These are phyloP conservation scores for Bembecia ichneumoniformis DNA, from an alignment of 2,888 invertebrate species.

Conservation along the genomic window DNA sequence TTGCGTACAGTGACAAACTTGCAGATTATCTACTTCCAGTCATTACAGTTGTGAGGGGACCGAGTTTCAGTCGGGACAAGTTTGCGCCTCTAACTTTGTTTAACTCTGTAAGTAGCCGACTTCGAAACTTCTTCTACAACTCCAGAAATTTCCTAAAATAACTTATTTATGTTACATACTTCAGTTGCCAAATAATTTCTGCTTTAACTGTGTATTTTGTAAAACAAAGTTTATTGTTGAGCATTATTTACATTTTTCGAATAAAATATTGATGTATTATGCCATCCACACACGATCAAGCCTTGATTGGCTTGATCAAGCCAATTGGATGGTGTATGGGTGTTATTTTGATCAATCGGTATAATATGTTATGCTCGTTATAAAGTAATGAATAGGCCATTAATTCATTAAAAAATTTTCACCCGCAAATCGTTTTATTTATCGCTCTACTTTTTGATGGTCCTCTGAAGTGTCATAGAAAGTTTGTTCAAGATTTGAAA, in stretches of 20 bases:
- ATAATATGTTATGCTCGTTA: too few species aligned
- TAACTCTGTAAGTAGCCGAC: slow-evolving; percentile 26
- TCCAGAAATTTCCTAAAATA: background rate
- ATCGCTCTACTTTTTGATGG: slow-evolving; percentile 24
- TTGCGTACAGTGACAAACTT: slow-evolving; percentile 46
- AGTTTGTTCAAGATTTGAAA: slow-evolving; percentile 47
- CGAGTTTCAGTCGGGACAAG: slow-evolving; percentile 37
- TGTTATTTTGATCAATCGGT: too few species aligned
- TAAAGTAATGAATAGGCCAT: too few species aligned
- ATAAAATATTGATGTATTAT: too few species aligned
- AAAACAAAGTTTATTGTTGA: too few species aligned
- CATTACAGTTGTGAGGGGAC: slow-evolving; percentile 50
- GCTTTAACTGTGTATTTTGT: background rate
- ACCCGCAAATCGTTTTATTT: background rate
- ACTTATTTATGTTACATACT: background rate
- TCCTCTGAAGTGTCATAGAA: slow-evolving; percentile 34
- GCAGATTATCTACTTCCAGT: slow-evolving; percentile 51
- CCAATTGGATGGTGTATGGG: too few species aligned
- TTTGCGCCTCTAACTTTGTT: slow-evolving; percentile 39
- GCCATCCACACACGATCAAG: too few species aligned
- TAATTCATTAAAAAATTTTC: too few species aligned
- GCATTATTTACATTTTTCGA: too few species aligned
- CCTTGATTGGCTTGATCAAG: too few species aligned
- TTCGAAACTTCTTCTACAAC: background rate
- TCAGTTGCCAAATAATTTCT: background rate